These are phyloP conservation scores for Pseudorectes ferrugineus DNA, from an alignment of 2,113 vertebrate species.

Conservation along the genomic window DNA sequence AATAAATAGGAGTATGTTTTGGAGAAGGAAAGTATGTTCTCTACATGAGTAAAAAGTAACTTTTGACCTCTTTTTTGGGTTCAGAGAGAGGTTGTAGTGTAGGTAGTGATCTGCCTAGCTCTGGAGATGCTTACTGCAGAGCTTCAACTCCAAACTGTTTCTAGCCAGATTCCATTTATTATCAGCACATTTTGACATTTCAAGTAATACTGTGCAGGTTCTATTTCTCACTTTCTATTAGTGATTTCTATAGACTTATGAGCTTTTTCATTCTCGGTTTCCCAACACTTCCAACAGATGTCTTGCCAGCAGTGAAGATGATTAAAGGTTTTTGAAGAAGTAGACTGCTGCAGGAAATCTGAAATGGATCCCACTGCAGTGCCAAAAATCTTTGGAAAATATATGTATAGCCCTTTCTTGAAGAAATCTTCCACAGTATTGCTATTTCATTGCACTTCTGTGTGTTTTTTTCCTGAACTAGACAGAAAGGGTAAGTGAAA, in stretches of 20 bases:
- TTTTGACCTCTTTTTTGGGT: background rate
- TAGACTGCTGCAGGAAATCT: conserved; percentile 43
- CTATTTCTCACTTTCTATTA: conserved; percentile 57
- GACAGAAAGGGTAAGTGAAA: background rate
- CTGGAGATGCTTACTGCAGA: background rate
- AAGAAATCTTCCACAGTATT: background rate
- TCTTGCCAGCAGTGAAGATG: conserved; percentile 49
- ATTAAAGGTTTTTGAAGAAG: conserved; percentile 56
- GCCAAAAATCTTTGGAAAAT: conserved; percentile 45
- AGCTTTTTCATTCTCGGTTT: conserved; percentile 39
- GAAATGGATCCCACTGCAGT: conserved; percentile 6
- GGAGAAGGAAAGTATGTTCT: background rate
- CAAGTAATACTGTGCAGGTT: conserved; percentile 25
- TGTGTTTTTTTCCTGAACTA: background rate
- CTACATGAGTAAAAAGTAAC: background rate
- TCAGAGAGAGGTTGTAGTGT: background rate
- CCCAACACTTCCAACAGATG: conserved; percentile 34
- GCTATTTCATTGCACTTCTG: background rate
- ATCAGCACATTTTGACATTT: conserved; percentile 36
- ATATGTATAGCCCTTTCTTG: background rate
- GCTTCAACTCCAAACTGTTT: background rate
- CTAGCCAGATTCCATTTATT: conserved; percentile 51
- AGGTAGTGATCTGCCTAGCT: background rate
- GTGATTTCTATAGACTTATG: conserved; percentile 30
- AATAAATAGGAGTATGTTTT: background rate